Percentiles rank a stretch among this genome's conserved stretches.
Evolutionary conservation across 2,113 vertebrate species (phyloP).

Genomic region (Phaetusa simplex): DNA sequence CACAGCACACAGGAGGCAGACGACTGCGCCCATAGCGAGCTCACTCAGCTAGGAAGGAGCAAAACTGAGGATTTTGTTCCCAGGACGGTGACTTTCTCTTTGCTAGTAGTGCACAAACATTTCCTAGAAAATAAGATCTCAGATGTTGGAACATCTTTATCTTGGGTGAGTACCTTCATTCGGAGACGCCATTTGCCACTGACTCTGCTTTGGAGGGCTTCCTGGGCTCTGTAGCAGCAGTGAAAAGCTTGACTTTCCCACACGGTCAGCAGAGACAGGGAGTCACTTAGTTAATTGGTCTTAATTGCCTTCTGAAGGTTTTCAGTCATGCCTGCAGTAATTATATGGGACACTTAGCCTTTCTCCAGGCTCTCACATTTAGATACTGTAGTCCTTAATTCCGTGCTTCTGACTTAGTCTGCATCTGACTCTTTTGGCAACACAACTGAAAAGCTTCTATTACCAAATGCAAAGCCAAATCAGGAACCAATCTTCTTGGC

Average conservation of each 20-base stretch:
- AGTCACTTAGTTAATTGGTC: neutral
- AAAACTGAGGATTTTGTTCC: neutral
- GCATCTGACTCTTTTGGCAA: neutral
- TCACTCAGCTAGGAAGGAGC: neutral
- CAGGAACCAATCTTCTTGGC: neutral
- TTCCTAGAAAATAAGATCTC: neutral
- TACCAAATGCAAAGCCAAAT: neutral
- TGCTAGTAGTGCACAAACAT: neutral
- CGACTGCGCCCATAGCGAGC: neutral
- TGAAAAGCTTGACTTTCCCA: neutral
- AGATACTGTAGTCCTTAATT: neutral
- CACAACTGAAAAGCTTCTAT: neutral
- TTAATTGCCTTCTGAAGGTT: neutral
- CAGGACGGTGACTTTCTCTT: neutral
- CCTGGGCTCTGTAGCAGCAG: neutral
- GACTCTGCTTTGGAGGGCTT: neutral
- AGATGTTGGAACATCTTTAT: neutral
- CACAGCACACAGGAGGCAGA: neutral
- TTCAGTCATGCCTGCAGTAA: neutral
- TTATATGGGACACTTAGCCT: neutral
- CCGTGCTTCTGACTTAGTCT: neutral
- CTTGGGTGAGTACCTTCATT: neutral
- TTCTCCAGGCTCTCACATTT: neutral
- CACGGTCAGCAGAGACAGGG: neutral
- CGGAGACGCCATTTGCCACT: neutral